A percentile compares a stretch with the other conserved stretches of the same genome.
phyloP scores from a whole-genome alignment of 1,140 invertebrate species.

The Diorhabda sublineata region DNA sequence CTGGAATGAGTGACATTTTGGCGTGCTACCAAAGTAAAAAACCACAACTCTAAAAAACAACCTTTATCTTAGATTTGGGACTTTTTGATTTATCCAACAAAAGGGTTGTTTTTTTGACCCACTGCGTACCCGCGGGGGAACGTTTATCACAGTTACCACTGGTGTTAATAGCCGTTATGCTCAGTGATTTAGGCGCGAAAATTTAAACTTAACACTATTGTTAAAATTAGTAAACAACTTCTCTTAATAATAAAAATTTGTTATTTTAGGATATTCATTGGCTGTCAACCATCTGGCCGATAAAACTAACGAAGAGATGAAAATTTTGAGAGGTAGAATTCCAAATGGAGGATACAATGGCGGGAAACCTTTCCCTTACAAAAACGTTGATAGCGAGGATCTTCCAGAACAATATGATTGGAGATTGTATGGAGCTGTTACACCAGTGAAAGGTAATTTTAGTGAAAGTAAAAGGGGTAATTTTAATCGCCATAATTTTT shows the following conservation, averaged over 20 bases:
- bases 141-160: background rate
- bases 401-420: constrained; percentile 78
- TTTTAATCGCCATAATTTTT: no score
- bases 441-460: constrained; percentile 78
- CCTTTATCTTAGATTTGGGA: no score
- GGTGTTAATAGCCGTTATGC: background rate
- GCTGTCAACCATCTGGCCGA: constrained; percentile 88
- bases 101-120: background rate
- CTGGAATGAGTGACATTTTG: no score
- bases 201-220: no score
- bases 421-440: constrained; percentile 88
- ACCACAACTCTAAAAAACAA: no score
- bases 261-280: constrained; percentile 64
- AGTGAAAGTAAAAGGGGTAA: no score
- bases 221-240: no score
- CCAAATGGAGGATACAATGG: constrained; percentile 67
- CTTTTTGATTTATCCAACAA: no score
- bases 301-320: constrained; percentile 71
- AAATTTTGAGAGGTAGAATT: constrained; percentile 69
- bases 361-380: constrained; percentile 73
- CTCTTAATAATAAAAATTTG: no score
- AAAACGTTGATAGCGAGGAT: constrained; percentile 42
- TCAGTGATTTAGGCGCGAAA: no score
- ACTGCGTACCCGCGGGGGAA: background rate
- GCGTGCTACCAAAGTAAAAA: no score